Evolutionary conservation across 53 echinoderm and acorn worm species (phyloP), one percentile per base, ranked within the genome.

Genomic region (Paracentrotus lividus): DNA sequence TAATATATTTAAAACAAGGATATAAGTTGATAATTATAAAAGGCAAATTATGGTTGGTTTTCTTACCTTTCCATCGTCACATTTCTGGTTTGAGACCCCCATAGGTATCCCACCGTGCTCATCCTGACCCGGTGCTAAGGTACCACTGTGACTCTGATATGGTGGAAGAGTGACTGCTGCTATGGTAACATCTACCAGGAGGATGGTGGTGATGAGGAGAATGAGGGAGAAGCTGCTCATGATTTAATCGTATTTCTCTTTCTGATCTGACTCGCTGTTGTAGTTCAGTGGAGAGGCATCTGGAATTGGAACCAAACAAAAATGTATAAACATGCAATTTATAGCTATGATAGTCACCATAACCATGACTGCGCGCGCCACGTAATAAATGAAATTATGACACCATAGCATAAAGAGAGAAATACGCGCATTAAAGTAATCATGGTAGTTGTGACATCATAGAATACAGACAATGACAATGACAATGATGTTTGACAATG

Each of bases 81-180:
- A 96, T 1, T 88, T 18, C 27, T 78, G 61, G 34, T 94, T 43
- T 0, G 54, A 26, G 49, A 95, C 58, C 9, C 96, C 96, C 96
- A 96, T 96, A 21, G 85, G 94, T 26, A 96, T 91, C 0, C 96
- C 96, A 9, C 95, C 95, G 64, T 96, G 96, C 20, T 85, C 92
- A 56, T 94, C 96, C 10, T 51, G 47, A 43, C 86, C 69, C 13
- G 66, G 66, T 24, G 26, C 65, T 10, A 76, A 49, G 3, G 81
- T 4, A 59, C 49, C 85, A n/a, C 93, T 85, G 90, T 87, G 86
- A 88, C 95, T 94, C 14, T 51, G 15, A 29, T 23, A 64, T 47
- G 58, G 56, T 20, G 51, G 85, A 15, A 72, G 72, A 23, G 27
- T 47, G 3, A 45, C 77, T 33, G 72, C 93, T 59, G 85, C 90